These are phyloP conservation scores for Ceriagrion tenellum DNA, from an alignment of 2,888 invertebrate species.

Conservation along the genomic window DNA sequence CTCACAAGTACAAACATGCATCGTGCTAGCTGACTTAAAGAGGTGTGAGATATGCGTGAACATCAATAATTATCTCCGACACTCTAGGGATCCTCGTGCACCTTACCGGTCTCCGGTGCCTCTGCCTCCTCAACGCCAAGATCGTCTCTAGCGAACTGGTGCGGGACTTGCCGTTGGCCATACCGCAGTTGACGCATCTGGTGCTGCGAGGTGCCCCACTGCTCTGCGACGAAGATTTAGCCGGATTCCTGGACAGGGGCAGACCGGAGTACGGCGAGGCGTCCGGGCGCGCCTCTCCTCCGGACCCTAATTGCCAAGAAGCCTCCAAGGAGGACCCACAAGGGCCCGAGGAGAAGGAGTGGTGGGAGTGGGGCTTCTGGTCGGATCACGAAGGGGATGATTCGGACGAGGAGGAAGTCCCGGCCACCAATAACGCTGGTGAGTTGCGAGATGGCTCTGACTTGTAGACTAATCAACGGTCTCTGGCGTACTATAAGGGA, in stretches of 20 bases:
- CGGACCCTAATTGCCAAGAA: background rate
- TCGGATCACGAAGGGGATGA: constrained; percentile 5
- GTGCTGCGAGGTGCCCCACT: background rate
- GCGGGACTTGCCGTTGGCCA: background rate
- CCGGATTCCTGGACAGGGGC: background rate
- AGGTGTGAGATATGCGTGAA: no score
- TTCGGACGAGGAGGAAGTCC: background rate
- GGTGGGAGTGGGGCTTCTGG: constrained; percentile 45
- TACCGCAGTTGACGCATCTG: background rate
- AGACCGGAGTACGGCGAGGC: background rate
- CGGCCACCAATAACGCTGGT: background rate
- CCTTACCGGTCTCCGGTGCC: background rate
- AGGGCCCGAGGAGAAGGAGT: background rate
- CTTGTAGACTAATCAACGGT: no score
- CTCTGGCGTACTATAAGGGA: no score
- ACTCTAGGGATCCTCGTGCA: background rate
- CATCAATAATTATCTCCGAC: background rate
- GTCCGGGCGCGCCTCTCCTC: background rate
- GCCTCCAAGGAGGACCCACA: background rate
- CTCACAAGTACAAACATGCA: no score
- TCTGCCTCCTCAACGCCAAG: constrained; percentile 16
- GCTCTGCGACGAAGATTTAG: background rate
- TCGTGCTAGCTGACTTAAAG: no score
- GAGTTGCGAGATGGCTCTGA: background rate
- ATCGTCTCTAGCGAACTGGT: constrained; percentile 7